phyloP scores from a whole-genome alignment of 2,888 invertebrate species.

The Lasioglossum leucozonium region DNA sequence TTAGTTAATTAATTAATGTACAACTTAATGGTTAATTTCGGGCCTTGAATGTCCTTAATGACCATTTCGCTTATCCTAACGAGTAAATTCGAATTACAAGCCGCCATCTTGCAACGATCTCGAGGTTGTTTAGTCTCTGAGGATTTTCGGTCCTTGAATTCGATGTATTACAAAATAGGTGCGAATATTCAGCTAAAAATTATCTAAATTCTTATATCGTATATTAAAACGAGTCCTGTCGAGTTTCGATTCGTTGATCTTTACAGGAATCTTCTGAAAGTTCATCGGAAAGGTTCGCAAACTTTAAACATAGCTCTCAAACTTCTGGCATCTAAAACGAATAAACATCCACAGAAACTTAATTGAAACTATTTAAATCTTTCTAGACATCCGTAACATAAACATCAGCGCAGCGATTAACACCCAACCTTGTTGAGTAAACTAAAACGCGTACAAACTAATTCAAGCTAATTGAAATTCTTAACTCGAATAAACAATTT shows the following conservation, averaged over 20 bases:
- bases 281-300: neutral
- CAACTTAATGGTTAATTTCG: constrained; percentile 31
- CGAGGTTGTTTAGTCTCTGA: neutral
- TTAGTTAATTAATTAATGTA: constrained; percentile 46
- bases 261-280: neutral
- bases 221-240: neutral
- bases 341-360: neutral
- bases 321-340: neutral
- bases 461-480: neutral
- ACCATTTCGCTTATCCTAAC: neutral
- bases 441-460: neutral
- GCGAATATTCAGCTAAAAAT: neutral
- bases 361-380: neutral
- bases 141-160: neutral
- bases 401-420: neutral
- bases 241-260: neutral
- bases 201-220: constrained; percentile 3
- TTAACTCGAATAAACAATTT: neutral
- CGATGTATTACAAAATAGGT: neutral
- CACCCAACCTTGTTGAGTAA: neutral
- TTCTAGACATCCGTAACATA: neutral
- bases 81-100: neutral
- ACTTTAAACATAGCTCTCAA: neutral
- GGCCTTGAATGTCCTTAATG: constrained; percentile 25
- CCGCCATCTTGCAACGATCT: neutral